Percentiles rank a stretch among this genome's conserved stretches.
phyloP scores from a whole-genome alignment of 2,888 invertebrate genomes.

The Stenolophus ochropezus region DNA sequence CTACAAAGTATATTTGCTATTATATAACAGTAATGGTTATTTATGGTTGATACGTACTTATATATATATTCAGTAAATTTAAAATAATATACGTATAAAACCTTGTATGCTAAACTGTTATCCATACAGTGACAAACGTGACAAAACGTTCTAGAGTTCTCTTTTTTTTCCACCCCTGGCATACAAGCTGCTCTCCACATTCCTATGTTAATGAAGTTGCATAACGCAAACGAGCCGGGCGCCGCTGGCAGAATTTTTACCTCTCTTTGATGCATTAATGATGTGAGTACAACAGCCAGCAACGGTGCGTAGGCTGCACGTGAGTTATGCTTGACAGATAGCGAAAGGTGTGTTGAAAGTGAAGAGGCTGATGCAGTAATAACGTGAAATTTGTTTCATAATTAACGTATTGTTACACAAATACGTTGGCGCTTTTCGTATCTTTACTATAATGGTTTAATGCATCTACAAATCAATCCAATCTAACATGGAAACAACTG shows the following conservation, averaged over 20 bases:
- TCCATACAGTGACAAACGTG: neutral
- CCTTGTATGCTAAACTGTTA: neutral
- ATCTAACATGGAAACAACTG: no score
- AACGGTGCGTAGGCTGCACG: neutral
- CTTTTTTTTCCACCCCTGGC: neutral
- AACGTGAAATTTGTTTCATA: neutral
- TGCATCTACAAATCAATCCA: no score
- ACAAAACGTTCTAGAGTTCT: no score
- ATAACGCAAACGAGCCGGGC: neutral
- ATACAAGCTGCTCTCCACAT: neutral
- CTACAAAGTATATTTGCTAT: no score
- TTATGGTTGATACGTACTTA: no score
- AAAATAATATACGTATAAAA: no score
- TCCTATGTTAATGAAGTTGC: slow-evolving; percentile 17
- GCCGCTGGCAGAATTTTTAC: neutral
- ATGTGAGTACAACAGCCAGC: neutral
- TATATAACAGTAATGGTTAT: no score
- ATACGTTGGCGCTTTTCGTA: no score
- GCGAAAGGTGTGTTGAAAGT: neutral
- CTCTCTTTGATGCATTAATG: neutral
- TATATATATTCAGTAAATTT: no score
- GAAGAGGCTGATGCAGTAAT: neutral
- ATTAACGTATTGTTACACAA: neutral
- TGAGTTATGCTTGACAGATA: neutral
- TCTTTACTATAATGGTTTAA: no score